Evolutionary conservation across 1,140 invertebrate species (phyloP).

Genomic region (Drosophila nigrodunni): DNA sequence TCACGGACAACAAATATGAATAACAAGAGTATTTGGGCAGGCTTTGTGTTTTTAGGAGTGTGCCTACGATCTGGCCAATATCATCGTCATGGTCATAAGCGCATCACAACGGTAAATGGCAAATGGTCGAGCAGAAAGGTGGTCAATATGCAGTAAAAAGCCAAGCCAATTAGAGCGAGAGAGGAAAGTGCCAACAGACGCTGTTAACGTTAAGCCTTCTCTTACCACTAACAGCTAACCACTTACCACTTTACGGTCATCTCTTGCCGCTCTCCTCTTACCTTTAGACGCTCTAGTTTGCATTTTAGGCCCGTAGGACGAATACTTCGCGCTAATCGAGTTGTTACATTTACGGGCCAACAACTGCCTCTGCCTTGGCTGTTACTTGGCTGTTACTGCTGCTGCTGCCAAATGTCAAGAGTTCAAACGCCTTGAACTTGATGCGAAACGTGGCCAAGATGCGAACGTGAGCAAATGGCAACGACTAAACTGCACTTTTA

Average conservation of each 20-base stretch:
- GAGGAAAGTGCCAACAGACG: constrained; percentile 64
- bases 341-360: constrained; percentile 77
- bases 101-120: constrained; percentile 66
- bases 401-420: constrained; percentile 77
- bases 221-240: background rate
- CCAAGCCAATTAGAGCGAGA: constrained; percentile 69
- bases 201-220: constrained; percentile 55
- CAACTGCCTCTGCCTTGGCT: constrained; percentile 26
- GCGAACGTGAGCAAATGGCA: constrained; percentile 65
- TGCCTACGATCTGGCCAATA: constrained; percentile 34
- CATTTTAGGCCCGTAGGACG: constrained; percentile 51
- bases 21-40: constrained; percentile 18
- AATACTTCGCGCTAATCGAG: constrained; percentile 80
- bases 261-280: background rate
- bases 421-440: constrained; percentile 84
- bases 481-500: constrained; percentile 58
- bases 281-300: constrained; percentile 74
- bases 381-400: constrained; percentile 43
- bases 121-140: background rate
- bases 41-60: constrained; percentile 50
- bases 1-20: background rate
- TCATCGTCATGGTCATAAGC: constrained; percentile 61
- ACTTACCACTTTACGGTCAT: constrained; percentile 61
- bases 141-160: constrained; percentile 75
- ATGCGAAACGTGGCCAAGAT: constrained; percentile 75